Evolutionary conservation across 92 coral and sea anemone species (phyloP).

Genomic region (Phenganax stokvisi): DNA sequence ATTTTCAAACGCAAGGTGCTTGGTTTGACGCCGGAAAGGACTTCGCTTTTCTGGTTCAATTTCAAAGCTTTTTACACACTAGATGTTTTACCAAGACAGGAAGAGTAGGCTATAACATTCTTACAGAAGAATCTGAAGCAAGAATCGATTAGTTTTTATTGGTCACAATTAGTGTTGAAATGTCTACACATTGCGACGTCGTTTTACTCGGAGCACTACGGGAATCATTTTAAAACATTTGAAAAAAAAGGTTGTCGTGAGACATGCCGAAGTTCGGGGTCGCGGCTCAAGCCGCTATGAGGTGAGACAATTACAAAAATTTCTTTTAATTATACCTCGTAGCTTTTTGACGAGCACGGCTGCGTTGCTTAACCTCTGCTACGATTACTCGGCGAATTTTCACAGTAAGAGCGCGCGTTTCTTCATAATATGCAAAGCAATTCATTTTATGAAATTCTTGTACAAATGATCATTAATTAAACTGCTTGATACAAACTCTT

Average conservation of each 20-base stretch:
- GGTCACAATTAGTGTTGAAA: constrained; percentile 7
- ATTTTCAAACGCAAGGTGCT: neutral
- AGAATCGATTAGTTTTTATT: constrained; percentile 8
- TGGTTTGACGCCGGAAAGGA: neutral
- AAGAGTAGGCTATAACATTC: neutral
- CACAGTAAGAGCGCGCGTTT: neutral
- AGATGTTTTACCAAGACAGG: neutral
- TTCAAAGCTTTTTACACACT: neutral
- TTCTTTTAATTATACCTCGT: constrained; percentile 1
- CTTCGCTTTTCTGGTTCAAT: neutral
- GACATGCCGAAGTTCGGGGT: constrained; percentile 23
- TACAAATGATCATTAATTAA: neutral
- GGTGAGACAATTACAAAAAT: neutral
- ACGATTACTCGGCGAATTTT: neutral
- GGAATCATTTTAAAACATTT: neutral
- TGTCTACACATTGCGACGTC: neutral
- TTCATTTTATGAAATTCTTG: neutral
- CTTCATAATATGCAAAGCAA: neutral
- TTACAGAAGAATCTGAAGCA: neutral
- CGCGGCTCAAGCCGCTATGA: constrained; percentile 1
- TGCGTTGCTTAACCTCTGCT: neutral
- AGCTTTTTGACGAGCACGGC: neutral
- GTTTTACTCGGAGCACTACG: neutral
- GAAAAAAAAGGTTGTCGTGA: neutral
- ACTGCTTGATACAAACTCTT: neutral